Percentiles rank a stretch among this genome's conserved stretches.
These are phyloP conservation scores for Prunella fulvescens DNA, from an alignment of 2,113 vertebrate species.

Conservation along the genomic window DNA sequence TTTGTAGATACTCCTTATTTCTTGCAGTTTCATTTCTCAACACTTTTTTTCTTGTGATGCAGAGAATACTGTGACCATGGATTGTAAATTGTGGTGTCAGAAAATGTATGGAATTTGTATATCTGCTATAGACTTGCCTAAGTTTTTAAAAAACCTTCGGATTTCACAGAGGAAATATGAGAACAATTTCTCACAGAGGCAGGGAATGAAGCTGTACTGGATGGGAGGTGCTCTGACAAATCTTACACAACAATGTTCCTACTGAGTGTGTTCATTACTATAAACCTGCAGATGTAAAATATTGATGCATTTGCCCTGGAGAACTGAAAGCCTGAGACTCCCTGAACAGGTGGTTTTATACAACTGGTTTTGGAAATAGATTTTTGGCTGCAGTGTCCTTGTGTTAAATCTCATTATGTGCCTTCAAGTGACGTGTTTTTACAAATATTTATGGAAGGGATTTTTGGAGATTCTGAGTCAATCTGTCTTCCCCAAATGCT, in stretches of 20 bases:
- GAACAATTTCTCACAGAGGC: constrained; percentile 1
- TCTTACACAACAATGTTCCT: not conserved
- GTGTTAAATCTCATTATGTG: constrained; percentile 1
- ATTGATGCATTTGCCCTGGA: constrained; percentile 33
- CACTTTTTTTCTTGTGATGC: not conserved
- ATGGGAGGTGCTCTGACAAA: not conserved
- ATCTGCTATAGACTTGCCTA: not conserved
- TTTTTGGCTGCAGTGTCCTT: not conserved
- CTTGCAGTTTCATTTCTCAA: not conserved
- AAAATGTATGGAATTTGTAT: not conserved
- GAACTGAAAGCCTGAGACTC: constrained; percentile 1
- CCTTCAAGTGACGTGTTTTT: constrained; percentile 13
- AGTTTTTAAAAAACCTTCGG: not conserved
- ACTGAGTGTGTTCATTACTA: not conserved
- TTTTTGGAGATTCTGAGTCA: not conserved
- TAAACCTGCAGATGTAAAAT: constrained; percentile 16
- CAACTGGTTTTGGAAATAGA: not conserved
- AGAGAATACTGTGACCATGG: not conserved
- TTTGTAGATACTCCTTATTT: not conserved
- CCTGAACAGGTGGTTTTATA: not conserved
- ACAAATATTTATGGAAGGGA: constrained; percentile 33
- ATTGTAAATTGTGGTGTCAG: not conserved
- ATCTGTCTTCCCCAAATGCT: not conserved
- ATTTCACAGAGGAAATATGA: not conserved
- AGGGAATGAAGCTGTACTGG: not conserved